Evolutionary conservation across 2,113 vertebrate species (phyloP), one percentile per base, ranked within the genome.

Genomic region (Otolemur garnettii): DNA sequence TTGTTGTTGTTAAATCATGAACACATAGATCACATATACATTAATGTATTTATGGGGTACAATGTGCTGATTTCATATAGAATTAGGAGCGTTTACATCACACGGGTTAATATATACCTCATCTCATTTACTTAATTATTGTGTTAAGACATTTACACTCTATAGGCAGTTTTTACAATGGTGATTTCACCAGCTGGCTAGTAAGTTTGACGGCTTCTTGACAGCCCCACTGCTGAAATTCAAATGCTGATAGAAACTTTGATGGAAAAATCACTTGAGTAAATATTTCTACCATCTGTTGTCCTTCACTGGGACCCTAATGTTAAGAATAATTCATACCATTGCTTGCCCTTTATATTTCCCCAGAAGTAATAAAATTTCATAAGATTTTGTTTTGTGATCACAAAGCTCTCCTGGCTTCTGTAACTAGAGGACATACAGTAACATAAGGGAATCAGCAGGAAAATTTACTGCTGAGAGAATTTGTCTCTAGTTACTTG

Each of bases 221-320:
- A 93, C 19, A 69, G 88, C 22, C 42, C 0, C 30, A 86, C 78
- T 83, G 74, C 91, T 95, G 84, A 92, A 55, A 94, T 13, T 96
- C 77, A 96, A 96, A 74, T 90, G 33, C 94, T 95, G 66, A 94
- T 91, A 95, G 95, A 96, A 96, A 94, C 78, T 93, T 86, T 94
- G 62, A 96, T 83, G 74, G 62, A 82, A 96, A 96, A 97, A 96
- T 94, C 69, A 90, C 92, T 95, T 90, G 75, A 95, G 89, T 96
- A 91, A 97, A 96, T 95, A 96, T 96, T 62, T 91, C 94, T 96
- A 77, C 95, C 94, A 96, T 96, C 93, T 96, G 75, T 96, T 95
- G 89, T 80, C 94, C 95, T 96, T 95, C 69, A 14, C 55, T 93
- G 91, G 82, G 74, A 95, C 82, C 57, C 62, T 24, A 53, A 18